Base-by-base conservation (phyloP, 2,113 vertebrate genomes). In the Paramisgurnus dabryanus region DNA sequence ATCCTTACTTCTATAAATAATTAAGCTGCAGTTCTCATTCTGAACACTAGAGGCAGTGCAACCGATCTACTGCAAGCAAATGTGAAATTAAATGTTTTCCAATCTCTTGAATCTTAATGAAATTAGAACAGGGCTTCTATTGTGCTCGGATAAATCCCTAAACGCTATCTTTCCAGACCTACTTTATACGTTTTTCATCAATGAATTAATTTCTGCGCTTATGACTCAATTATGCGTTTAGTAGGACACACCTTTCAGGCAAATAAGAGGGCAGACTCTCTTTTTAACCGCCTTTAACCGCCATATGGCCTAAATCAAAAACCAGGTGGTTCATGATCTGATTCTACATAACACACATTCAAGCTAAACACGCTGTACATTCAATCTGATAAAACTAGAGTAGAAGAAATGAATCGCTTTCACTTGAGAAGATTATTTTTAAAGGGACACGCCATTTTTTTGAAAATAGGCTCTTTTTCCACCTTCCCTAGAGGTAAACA, bases 161-260 rank as follows among this genome's bases (percentile, higher is more conserved):
- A 49, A 43, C 73, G n/a, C 82, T 70, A 68, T 83, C 68, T 10
- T 49, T 45, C 45, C 11, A 60, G 82, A 83, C 84, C 84, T 85
- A 83, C 75, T 83, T 85, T 81, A 78, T 41, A 80, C 68, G 68
- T 58, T 85, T 77, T 61, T 68, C 58, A 34, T 49, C 81, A 81
- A 76, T 83, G 71, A 83, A 70, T 79, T 76, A 34, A 34, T 34
- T 34, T 34, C 27, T 78, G 12, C 43, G 76, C 76, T 79, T 22
- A 75, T 58, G 15, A 73, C 72, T 83, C 76, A 79, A 81, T 86
- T 81, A 85, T 47, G 65, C 57, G 55, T 73, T 85, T 83, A 85
- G 81, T 85, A 81, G 84, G 71, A 83, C 84, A 85, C 64, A 71
- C 79, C 84, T 83, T 71, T 67, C 64, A 86, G 84, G 82, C 84